Percentiles rank a stretch among this genome's conserved stretches.
These are phyloP conservation scores for Villa cingulata DNA, from an alignment of 2,888 invertebrate genomes.

Conservation along the genomic window DNA sequence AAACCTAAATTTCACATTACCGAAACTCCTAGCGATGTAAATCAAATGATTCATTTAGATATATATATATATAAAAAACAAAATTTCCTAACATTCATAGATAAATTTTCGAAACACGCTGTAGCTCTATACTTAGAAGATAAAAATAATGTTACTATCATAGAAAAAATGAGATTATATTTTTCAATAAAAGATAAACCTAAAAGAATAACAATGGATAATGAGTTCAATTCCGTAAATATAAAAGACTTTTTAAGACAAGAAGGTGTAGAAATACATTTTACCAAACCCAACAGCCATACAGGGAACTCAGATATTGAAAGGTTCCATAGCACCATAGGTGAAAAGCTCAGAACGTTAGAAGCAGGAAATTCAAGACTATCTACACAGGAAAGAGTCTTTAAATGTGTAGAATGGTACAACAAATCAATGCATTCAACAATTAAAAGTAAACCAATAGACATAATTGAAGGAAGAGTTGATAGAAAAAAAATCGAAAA, in stretches of 20 bases:
- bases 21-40: neutral
- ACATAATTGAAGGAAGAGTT: neutral
- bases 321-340: conserved; percentile 3
- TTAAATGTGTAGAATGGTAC: neutral
- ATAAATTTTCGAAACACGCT: neutral
- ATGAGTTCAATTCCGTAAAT: neutral
- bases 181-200: neutral
- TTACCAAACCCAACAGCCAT: neutral
- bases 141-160: neutral
- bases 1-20: neutral
- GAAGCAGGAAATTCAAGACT: neutral
- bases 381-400: neutral
- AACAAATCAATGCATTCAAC: neutral
- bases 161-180: neutral
- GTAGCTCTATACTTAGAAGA: neutral
- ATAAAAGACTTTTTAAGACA: neutral
- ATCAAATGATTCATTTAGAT: too few species aligned
- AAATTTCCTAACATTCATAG: neutral
- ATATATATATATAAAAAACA: too few species aligned
- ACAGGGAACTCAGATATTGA: conserved; percentile 5
- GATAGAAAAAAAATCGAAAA: too few species aligned
- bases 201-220: neutral
- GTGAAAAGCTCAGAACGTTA: neutral
- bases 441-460: neutral
- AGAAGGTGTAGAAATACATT: neutral